These are phyloP conservation scores for Ornithorhynchus anatinus DNA, from an alignment of 2,113 vertebrate species.

Conservation along the genomic window DNA sequence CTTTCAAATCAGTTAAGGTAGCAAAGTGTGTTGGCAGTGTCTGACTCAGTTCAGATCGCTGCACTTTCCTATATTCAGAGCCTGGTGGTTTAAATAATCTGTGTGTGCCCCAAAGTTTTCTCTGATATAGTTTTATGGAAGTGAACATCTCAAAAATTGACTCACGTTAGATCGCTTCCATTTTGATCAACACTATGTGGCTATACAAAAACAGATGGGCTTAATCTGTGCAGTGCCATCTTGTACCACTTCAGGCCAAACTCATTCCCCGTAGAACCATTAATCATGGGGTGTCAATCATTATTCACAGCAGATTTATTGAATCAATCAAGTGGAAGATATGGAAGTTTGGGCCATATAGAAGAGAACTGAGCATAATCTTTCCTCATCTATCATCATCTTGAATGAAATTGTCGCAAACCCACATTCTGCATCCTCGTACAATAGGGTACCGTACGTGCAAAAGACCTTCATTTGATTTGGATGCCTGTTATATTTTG, in stretches of 20 bases:
- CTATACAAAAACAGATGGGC: background rate
- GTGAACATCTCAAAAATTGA: background rate
- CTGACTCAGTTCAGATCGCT: too few relatives aligned
- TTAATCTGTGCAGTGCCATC: background rate
- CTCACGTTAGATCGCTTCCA: background rate
- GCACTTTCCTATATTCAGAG: too few relatives aligned
- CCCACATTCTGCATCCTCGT: background rate
- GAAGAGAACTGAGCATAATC: background rate
- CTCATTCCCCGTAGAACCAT: background rate
- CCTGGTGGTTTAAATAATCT: too few relatives aligned
- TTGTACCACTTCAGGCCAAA: background rate
- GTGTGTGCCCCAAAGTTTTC: too few relatives aligned
- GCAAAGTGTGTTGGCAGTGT: too few relatives aligned
- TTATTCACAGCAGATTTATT: background rate
- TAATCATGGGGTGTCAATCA: background rate
- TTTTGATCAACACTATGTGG: background rate
- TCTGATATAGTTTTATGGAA: background rate
- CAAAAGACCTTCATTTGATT: constrained; percentile 33
- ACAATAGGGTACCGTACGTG: background rate
- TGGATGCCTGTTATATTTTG: background rate
- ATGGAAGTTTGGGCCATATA: background rate
- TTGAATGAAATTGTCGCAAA: constrained; percentile 7
- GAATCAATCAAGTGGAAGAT: background rate
- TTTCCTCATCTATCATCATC: constrained; percentile 1
- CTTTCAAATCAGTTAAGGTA: too few relatives aligned